Evolutionary conservation across 2,888 invertebrate species (phyloP).

Genomic region (Mimumesa dahlbomi): DNA sequence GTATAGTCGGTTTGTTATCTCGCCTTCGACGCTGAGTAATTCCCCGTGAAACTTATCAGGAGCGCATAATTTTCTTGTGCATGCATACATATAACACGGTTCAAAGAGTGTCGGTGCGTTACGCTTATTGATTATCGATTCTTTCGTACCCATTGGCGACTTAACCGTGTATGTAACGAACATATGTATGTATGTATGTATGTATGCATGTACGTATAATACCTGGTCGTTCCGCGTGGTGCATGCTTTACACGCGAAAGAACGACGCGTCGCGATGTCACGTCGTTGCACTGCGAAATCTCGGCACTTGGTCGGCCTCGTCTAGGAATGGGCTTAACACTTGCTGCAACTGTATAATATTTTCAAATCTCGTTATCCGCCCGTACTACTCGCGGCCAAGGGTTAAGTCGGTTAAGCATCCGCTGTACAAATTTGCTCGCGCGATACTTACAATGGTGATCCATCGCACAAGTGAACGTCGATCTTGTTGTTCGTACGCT

Average conservation of each 20-base stretch:
- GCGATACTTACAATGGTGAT: background rate
- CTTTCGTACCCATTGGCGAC: background rate
- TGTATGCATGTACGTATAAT: constrained; percentile 16
- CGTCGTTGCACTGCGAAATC: constrained; percentile 60
- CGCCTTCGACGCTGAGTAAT: constrained; percentile 24
- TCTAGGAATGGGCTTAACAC: constrained; percentile 77
- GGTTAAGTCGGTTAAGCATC: constrained; percentile 52
- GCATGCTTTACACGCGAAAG: constrained; percentile 9
- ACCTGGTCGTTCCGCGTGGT: constrained; percentile 5
- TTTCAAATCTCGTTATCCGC: constrained; percentile 67
- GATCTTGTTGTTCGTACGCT: too few species aligned
- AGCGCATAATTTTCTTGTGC: background rate
- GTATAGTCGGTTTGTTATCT: too few species aligned
- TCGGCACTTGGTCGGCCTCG: constrained; percentile 75
- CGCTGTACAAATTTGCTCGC: constrained; percentile 10
- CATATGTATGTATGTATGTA: too few species aligned
- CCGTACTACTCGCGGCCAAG: constrained; percentile 43
- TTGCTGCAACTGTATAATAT: constrained; percentile 68
- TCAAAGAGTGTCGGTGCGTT: background rate
- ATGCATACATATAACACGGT: background rate
- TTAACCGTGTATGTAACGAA: too few species aligned
- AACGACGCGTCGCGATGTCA: constrained; percentile 35
- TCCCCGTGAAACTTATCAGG: background rate
- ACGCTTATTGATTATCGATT: constrained; percentile 27
- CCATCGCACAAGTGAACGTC: too few species aligned